These are phyloP conservation scores for Dasyprocta punctata DNA, from an alignment of 2,113 vertebrate species.

Conservation along the genomic window DNA sequence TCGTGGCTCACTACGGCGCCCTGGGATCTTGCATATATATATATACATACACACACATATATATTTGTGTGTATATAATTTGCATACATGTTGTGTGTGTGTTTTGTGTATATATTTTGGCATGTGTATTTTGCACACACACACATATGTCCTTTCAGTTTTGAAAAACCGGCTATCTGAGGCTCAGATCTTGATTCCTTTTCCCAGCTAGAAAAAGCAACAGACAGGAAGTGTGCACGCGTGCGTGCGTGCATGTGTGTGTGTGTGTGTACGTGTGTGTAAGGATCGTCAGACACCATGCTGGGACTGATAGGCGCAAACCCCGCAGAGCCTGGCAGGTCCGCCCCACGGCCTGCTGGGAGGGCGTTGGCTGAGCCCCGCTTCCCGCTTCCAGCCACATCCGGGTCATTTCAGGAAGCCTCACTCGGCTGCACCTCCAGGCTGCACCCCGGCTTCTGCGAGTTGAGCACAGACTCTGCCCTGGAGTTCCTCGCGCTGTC, in stretches of 20 bases:
- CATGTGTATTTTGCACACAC: background rate
- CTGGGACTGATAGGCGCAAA: background rate
- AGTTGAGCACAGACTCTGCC: constrained; percentile 20
- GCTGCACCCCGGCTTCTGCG: background rate
- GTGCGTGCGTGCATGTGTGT: too few relatives aligned
- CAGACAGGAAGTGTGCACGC: background rate
- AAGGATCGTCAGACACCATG: background rate
- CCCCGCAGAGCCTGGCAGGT: background rate
- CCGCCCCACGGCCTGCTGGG: background rate
- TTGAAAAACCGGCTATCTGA: background rate
- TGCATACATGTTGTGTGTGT: too few relatives aligned
- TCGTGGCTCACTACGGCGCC: background rate
- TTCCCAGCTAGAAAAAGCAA: background rate
- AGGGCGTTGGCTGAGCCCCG: background rate
- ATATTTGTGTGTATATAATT: background rate
- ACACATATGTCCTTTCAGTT: background rate
- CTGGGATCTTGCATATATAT: background rate
- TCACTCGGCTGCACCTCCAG: background rate
- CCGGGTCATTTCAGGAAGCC: background rate
- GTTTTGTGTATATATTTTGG: background rate
- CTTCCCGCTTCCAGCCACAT: background rate
- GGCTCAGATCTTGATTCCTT: background rate
- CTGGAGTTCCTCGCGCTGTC: background rate
- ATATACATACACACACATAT: background rate
- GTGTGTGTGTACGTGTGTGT: background rate